These are phyloP conservation scores for Pempheris klunzingeri DNA, from an alignment of 2,797 vertebrate genomes.

Conservation along the genomic window DNA sequence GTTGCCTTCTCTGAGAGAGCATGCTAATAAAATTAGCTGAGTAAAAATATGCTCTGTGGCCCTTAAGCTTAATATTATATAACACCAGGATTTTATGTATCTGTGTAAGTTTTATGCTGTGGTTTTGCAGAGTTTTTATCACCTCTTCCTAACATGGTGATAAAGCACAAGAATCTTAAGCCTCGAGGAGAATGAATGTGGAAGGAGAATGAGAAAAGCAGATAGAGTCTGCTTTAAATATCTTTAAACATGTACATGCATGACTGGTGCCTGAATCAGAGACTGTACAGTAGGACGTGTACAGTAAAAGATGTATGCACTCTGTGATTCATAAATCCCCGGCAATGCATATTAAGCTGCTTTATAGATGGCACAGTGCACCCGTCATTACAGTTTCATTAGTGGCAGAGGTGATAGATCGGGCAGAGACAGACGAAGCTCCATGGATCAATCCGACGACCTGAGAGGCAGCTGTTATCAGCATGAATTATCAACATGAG, in stretches of 20 bases:
- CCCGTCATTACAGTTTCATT: constrained; percentile 32
- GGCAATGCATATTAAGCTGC: constrained; percentile 12
- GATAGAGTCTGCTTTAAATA: constrained; percentile 2
- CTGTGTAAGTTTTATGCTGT: neutral
- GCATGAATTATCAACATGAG: constrained; percentile 50
- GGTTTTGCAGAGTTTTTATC: neutral
- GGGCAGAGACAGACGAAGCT: constrained; percentile 23
- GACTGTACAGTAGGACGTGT: neutral
- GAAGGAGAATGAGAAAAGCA: neutral
- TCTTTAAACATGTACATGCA: constrained; percentile 12
- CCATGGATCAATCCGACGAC: constrained; percentile 36
- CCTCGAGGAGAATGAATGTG: neutral
- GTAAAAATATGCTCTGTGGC: neutral
- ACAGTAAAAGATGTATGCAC: constrained; percentile 10
- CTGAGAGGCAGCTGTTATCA: constrained; percentile 48
- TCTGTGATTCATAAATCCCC: constrained; percentile 33
- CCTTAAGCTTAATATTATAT: neutral
- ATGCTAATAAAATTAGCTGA: neutral
- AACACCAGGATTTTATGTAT: neutral
- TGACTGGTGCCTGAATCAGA: constrained; percentile 6
- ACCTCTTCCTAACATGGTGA: neutral
- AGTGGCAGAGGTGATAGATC: constrained; percentile 21
- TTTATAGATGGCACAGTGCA: constrained; percentile 20
- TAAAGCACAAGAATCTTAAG: constrained; percentile 16
- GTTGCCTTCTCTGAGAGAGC: neutral